Evolutionary conservation across 2,797 vertebrate species (phyloP).

Genomic region (Macropus fuliginosus): DNA sequence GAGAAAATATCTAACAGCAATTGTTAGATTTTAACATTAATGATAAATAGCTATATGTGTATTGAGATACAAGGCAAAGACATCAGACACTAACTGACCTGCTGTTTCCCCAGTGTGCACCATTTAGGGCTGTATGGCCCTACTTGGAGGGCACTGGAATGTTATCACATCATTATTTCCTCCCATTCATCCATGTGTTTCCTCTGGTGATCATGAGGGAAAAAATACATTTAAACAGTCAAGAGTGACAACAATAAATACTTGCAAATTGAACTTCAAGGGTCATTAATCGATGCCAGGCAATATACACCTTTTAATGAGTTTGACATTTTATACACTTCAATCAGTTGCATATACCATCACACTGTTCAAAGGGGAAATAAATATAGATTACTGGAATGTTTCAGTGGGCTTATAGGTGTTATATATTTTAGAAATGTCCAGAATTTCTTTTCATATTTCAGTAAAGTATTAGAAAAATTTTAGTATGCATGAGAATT

Average conservation of each 20-base stretch:
- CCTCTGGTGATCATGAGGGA: conserved; percentile 38
- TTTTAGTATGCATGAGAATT: conserved; percentile 69
- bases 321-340: conserved; percentile 44
- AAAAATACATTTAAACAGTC: conserved; percentile 4
- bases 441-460: conserved; percentile 65
- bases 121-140: not conserved
- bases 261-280: conserved; percentile 16
- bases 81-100: not conserved
- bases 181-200: conserved; percentile 16
- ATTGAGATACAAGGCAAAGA: not conserved
- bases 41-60: not conserved
- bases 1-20: not conserved
- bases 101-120: not conserved
- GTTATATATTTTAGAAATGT: conserved; percentile 73
- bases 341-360: conserved; percentile 24
- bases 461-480: conserved; percentile 70
- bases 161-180: not conserved
- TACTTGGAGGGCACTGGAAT: not conserved
- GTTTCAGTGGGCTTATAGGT: conserved; percentile 45
- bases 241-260: conserved; percentile 45
- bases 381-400: conserved; percentile 33
- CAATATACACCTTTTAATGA: conserved; percentile 26
- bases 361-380: conserved; percentile 53
- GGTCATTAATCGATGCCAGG: conserved; percentile 13
- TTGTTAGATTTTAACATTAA: not conserved